Percentiles rank a stretch among this genome's conserved stretches.
Evolutionary conservation across 2,888 invertebrate species (phyloP).

Genomic region (Maniola hyperantus): DNA sequence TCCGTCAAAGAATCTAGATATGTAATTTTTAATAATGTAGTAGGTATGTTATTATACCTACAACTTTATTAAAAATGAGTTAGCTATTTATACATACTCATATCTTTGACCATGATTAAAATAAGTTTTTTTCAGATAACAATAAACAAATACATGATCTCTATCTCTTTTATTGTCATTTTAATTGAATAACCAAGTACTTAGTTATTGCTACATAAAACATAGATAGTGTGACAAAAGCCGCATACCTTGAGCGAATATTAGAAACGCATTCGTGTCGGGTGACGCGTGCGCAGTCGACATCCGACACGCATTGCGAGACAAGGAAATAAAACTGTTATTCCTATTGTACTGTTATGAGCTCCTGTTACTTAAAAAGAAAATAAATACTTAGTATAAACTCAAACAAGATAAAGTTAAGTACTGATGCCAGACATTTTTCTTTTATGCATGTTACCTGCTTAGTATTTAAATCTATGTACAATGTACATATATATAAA

Average conservation of each 20-base stretch:
- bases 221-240: conserved; percentile 41
- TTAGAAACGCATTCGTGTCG: conserved; percentile 60
- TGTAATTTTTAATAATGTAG: no score
- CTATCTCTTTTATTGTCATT: conserved; percentile 13
- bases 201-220: conserved; percentile 21
- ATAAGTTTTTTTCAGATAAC: no score
- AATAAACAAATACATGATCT: conserved; percentile 1
- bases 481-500: no score
- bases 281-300: conserved; percentile 64
- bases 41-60: no score
- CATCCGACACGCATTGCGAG: conserved; percentile 70
- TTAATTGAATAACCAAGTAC: conserved; percentile 9
- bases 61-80: no score
- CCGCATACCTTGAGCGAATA: conserved; percentile 45
- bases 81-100: no score
- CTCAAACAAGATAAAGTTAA: not conserved
- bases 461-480: no score
- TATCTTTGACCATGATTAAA: no score
- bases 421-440: no score
- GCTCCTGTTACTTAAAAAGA: not conserved
- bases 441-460: no score
- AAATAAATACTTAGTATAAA: not conserved
- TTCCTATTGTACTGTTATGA: conserved; percentile 16
- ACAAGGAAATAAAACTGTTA: conserved; percentile 60
- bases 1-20: no score